Evolutionary conservation across 2,888 invertebrate genomes (phyloP), one percentile per base, ranked within the genome.

Genomic region (Leptarthrus brevirostris): DNA sequence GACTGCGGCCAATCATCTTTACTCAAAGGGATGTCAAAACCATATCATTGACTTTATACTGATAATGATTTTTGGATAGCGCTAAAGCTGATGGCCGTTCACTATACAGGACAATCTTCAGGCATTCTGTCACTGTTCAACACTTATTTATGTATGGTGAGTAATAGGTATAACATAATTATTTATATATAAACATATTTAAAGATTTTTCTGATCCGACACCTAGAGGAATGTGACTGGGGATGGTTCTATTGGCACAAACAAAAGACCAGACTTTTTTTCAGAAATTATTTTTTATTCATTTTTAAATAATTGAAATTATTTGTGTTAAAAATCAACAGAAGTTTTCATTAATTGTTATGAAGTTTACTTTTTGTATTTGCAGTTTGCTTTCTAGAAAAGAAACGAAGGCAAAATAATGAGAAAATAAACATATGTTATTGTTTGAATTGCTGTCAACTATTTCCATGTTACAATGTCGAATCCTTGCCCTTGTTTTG

Each of bases 281-380:
- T 69, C 69, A 69, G 69, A 69, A 69, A 69, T 69, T 69, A 52
- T 75, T 74, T 66, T 75, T 75, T 77, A 75, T 77, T 78, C 74
- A 75, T 70, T 77, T 77, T 76, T 76, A 75, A 77, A 78, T 78
- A 78, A 77, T 77, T 76, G 78, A 78, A 78, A 77, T 78, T 77
- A 77, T 78, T 77, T 77, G 77, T 77, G 77, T 78, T 77, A 78
- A 77, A 76, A 78, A 78, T 77, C 77, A 77, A 78, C 78, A 78
- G 77, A 78, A 77, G 77, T 64, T 78, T 77, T 75, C 71, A 74
- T 78, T 75, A 76, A 77, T 74, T 78, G 76, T 78, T 78, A 78
- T 76, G 76, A 77, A 75, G 73, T 77, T 77, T 74, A 56, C 47
- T 74, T 74, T 74, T 75, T 76, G 49, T 70, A 56, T 69, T n/a